These are phyloP conservation scores for Syngnathoides biaculeatus DNA, from an alignment of 2,113 vertebrate species.

Conservation along the genomic window DNA sequence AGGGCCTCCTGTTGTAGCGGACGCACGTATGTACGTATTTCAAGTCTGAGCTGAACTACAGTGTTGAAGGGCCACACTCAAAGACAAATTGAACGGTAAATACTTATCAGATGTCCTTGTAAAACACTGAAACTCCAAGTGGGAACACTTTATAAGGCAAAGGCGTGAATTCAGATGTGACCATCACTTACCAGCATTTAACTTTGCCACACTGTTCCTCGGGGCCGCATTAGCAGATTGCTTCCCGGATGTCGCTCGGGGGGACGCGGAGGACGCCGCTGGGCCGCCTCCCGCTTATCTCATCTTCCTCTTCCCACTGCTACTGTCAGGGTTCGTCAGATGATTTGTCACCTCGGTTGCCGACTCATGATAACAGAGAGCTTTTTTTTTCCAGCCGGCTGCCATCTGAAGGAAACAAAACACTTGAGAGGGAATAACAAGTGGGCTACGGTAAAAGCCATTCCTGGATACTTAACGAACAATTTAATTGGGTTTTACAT, in stretches of 20 bases:
- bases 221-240: slow-evolving; percentile 60
- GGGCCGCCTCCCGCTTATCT: slow-evolving; percentile 36
- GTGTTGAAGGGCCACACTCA: not conserved
- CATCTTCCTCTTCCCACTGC: slow-evolving; percentile 11
- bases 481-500: too few relatives aligned
- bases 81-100: slow-evolving; percentile 19
- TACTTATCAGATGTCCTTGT: slow-evolving; percentile 2
- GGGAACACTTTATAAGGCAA: slow-evolving; percentile 30
- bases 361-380: slow-evolving; percentile 36
- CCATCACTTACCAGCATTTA: slow-evolving; percentile 17
- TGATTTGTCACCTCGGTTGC: slow-evolving; percentile 45
- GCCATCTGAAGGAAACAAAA: slow-evolving; percentile 21
- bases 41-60: not conserved
- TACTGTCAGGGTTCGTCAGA: slow-evolving; percentile 38
- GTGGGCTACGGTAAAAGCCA: not conserved
- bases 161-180: slow-evolving; percentile 24
- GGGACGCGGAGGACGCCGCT: slow-evolving; percentile 27
- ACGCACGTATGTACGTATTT: not conserved
- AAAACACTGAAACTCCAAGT: slow-evolving; percentile 3
- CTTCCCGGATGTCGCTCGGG: slow-evolving; percentile 21
- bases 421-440: slow-evolving; percentile 1
- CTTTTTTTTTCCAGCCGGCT: slow-evolving; percentile 30
- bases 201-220: slow-evolving; percentile 43
- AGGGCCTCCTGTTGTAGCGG: not conserved
- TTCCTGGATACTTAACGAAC: not conserved